Conservation (phyloP, 2,888 invertebrate species). For the Scaptomyza reducta region DNA sequence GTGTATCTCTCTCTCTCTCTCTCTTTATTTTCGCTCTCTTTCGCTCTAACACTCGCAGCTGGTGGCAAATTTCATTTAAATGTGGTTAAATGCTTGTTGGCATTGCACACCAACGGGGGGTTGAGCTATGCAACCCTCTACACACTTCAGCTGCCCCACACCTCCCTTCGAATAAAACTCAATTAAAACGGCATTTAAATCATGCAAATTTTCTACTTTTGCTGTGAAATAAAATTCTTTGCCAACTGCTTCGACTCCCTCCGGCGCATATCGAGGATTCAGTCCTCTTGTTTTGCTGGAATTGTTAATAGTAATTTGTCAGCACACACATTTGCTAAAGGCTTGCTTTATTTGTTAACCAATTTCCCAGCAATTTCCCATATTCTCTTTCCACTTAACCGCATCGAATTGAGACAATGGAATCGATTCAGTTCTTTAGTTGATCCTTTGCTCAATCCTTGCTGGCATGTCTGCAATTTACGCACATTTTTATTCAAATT, state of each 20-base stretch:
- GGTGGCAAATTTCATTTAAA: slow-evolving; percentile 74
- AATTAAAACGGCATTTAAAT: slow-evolving; percentile 77
- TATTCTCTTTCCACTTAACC: not conserved
- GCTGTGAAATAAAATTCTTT: slow-evolving; percentile 66
- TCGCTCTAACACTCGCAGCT: slow-evolving; percentile 41
- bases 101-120: slow-evolving; percentile 70
- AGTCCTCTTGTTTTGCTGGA: slow-evolving; percentile 43
- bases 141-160: not conserved
- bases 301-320: slow-evolving; percentile 71
- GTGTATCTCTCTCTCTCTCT: slow-evolving; percentile 8
- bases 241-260: slow-evolving; percentile 33
- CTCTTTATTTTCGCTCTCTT: not conserved
- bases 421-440: slow-evolving; percentile 31
- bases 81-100: slow-evolving; percentile 72
- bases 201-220: slow-evolving; percentile 68
- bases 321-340: slow-evolving; percentile 4
- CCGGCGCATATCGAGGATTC: not conserved
- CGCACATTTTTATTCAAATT: slow-evolving; percentile 75
- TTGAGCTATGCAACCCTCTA: slow-evolving; percentile 1
- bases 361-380: not conserved
- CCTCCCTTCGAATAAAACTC: slow-evolving; percentile 49
- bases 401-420: slow-evolving; percentile 45
- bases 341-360: too few relatives aligned
- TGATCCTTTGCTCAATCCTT: slow-evolving; percentile 33
- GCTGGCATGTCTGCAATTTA: slow-evolving; percentile 71